These are phyloP conservation scores for Siderastrea radians DNA, from an alignment of 92 coral and sea anemone species.

Conservation along the genomic window DNA sequence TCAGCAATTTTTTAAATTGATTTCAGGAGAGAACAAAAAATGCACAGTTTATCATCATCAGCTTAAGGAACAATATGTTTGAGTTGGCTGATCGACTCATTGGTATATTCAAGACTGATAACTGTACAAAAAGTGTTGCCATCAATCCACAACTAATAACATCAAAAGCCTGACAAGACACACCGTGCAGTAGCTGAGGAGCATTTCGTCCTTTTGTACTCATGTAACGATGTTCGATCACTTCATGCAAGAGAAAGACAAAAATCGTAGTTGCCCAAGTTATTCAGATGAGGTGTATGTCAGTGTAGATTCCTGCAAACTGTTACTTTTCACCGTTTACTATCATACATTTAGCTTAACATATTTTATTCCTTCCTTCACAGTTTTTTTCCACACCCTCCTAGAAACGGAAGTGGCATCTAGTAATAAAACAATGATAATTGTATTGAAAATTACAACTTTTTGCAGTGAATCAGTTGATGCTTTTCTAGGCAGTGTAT, in stretches of 20 bases:
- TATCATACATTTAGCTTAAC: no score
- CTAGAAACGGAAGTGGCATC: no score
- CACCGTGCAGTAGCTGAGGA: background rate
- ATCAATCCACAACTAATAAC: slow-evolving; percentile 91
- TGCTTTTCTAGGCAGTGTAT: no score
- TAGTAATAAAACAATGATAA: no score
- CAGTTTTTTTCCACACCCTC: no score
- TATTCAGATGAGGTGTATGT: no score
- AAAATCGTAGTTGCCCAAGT: no score
- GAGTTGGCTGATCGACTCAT: slow-evolving; percentile 96
- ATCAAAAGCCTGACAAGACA: slow-evolving; percentile 39
- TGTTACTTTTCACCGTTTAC: no score
- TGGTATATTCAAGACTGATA: slow-evolving; percentile 95
- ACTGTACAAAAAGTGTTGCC: slow-evolving; percentile 95
- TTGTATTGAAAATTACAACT: no score
- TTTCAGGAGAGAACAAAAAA: slow-evolving; percentile 96
- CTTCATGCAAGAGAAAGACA: background rate
- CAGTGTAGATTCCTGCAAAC: no score
- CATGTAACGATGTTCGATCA: background rate
- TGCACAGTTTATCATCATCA: slow-evolving; percentile 98
- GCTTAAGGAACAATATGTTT: slow-evolving; percentile 98
- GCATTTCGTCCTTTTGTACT: background rate
- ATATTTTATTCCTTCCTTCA: no score
- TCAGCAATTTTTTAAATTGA: background rate
- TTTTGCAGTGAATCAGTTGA: no score